A percentile compares a stretch with the other conserved stretches of the same genome.
phyloP scores from a whole-genome alignment of 2,888 invertebrate species.

The Spisula solida region DNA sequence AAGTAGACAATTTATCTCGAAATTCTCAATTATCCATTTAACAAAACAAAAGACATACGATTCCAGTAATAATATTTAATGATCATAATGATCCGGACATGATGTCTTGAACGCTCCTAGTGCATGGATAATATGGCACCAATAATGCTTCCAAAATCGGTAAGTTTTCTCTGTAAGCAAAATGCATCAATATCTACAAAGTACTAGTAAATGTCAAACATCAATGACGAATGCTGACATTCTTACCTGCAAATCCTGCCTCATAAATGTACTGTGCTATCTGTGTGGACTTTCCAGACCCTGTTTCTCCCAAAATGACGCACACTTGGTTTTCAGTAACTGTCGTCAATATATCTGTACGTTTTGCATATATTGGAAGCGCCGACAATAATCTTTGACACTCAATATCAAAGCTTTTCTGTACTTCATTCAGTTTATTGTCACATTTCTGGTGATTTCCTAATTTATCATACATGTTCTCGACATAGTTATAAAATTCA shows the following conservation, averaged over 20 bases:
- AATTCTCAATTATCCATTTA: too few relatives aligned
- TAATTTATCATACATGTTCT: slow-evolving; percentile 61
- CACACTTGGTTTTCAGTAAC: slow-evolving; percentile 81
- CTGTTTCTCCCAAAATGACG: slow-evolving; percentile 87
- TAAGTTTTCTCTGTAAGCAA: too few relatives aligned
- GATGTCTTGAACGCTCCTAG: too few relatives aligned
- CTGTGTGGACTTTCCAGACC: slow-evolving; percentile 88
- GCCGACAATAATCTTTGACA: slow-evolving; percentile 73
- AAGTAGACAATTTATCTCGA: too few relatives aligned
- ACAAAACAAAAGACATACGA: too few relatives aligned
- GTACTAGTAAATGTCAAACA: too few relatives aligned
- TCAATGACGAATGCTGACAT: neutral
- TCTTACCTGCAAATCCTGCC: slow-evolving; percentile 74
- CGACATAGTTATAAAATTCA: slow-evolving; percentile 72
- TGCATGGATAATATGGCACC: too few relatives aligned
- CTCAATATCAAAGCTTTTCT: slow-evolving; percentile 77
- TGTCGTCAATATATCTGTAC: slow-evolving; percentile 77
- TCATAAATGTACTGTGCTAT: slow-evolving; percentile 86
- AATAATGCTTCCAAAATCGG: too few relatives aligned
- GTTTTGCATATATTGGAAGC: slow-evolving; percentile 85
- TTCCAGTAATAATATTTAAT: too few relatives aligned
- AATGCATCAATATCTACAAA: too few relatives aligned
- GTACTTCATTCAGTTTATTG: slow-evolving; percentile 58
- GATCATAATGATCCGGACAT: too few relatives aligned
- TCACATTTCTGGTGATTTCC: slow-evolving; percentile 55